Evolutionary conservation across 2,113 vertebrate species (phyloP).

Genomic region (Glaucidium brasilianum): DNA sequence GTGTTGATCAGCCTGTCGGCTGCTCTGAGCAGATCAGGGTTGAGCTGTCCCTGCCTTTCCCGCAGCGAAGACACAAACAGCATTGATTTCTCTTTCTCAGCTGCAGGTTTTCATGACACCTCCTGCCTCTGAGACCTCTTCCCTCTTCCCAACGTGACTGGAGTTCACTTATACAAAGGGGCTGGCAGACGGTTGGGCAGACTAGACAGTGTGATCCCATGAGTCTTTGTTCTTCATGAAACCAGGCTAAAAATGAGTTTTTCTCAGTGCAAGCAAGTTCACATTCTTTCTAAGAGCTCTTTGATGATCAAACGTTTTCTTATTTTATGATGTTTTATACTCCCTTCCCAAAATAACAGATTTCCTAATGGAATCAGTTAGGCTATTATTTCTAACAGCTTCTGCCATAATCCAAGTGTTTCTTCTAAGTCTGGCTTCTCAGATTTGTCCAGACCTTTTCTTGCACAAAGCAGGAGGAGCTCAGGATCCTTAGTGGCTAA

Average conservation of each 20-base stretch:
- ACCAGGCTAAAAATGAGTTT: slow-evolving; percentile 18
- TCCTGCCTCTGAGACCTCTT: neutral
- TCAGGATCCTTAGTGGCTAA: neutral
- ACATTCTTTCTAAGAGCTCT: neutral
- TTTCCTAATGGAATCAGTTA: neutral
- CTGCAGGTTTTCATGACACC: neutral
- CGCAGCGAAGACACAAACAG: neutral
- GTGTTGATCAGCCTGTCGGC: neutral
- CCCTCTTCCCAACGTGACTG: neutral
- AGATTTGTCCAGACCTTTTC: neutral
- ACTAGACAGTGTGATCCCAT: neutral
- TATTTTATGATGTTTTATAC: neutral
- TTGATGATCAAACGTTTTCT: slow-evolving; percentile 51
- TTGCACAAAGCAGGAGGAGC: neutral
- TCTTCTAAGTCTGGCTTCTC: neutral
- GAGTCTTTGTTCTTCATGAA: slow-evolving; percentile 7
- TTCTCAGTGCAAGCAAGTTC: slow-evolving; percentile 17
- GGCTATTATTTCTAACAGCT: neutral
- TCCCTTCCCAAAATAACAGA: slow-evolving; percentile 6
- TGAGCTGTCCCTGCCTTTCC: neutral
- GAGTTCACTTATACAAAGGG: neutral
- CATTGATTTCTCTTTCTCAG: neutral
- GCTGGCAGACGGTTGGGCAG: neutral
- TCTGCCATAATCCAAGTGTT: neutral
- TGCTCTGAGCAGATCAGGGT: rapidly evolving